Percentiles rank a stretch among this genome's conserved stretches.
Conservation (phyloP, 2,113 vertebrate species). For the Piprites chloris region DNA sequence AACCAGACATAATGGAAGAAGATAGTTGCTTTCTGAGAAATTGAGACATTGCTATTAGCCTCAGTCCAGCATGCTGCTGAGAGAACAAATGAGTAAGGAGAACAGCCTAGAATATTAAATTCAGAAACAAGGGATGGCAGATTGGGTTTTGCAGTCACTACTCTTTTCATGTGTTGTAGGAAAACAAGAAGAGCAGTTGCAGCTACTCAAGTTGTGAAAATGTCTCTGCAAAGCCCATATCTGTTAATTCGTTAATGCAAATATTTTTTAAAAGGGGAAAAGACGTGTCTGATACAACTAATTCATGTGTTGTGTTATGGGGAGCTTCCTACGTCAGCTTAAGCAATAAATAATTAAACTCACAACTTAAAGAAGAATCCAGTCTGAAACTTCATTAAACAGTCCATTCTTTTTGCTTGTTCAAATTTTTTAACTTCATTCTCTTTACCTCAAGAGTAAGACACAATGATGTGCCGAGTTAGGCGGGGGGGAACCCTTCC, state of each 20-base stretch:
- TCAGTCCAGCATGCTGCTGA: background rate
- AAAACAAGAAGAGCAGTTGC: background rate
- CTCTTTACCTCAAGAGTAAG: background rate
- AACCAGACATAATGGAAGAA: background rate
- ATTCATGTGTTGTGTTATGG: background rate
- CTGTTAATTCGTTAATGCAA: too few relatives aligned
- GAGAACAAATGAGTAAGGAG: background rate
- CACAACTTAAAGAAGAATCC: background rate
- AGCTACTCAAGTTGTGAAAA: background rate
- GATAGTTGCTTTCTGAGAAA: background rate
- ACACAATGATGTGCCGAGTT: background rate
- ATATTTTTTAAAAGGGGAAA: background rate
- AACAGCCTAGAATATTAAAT: background rate
- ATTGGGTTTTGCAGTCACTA: background rate
- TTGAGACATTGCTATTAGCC: background rate
- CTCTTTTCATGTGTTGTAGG: background rate
- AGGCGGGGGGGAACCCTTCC: background rate
- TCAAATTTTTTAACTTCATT: background rate
- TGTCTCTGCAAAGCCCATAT: background rate
- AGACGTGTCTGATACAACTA: background rate
- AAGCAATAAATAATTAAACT: background rate
- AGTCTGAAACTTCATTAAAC: background rate
- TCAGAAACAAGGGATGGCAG: background rate
- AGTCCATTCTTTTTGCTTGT: background rate
- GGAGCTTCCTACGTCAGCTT: background rate